Conservation (phyloP, 2,113 vertebrate genomes). For the Hirundichthys speculiger region DNA sequence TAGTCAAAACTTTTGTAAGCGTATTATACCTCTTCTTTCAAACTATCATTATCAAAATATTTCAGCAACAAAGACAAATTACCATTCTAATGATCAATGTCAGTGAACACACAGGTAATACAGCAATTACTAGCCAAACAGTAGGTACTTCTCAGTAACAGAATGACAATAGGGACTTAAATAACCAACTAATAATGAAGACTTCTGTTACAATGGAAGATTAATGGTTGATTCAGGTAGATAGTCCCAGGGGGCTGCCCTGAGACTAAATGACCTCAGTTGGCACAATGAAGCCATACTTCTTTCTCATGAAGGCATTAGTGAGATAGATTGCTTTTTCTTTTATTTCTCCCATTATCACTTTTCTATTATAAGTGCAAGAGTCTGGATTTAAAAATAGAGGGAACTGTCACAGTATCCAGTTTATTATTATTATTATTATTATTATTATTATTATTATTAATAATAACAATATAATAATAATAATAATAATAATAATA, state of each 20-base stretch:
- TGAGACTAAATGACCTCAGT: constrained; percentile 60
- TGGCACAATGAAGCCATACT: constrained; percentile 45
- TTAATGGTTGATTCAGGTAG: constrained; percentile 60
- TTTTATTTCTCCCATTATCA: no score
- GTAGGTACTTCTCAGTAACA: constrained; percentile 3
- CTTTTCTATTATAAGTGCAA: no score
- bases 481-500: no score
- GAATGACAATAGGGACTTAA: constrained; percentile 33
- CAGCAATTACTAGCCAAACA: constrained; percentile 23
- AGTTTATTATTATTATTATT: no score
- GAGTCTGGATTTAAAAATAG: no score
- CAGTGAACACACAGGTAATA: constrained; percentile 30
- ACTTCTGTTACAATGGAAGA: constrained; percentile 41
- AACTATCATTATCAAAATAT: constrained; percentile 11
- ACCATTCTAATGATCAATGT: constrained; percentile 11
- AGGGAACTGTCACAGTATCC: no score
- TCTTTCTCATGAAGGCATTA: constrained; percentile 25
- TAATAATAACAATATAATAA: no score
- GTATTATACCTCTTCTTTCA: constrained; percentile 2
- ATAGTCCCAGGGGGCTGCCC: constrained; percentile 30
- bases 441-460: no score
- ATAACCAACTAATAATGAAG: constrained; percentile 28
- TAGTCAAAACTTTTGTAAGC: constrained; percentile 13
- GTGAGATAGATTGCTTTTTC: constrained; percentile 29
- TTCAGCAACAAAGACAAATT: constrained; percentile 37